These are phyloP conservation scores for Halesus radiatus DNA, from an alignment of 1,140 invertebrate species.

Conservation along the genomic window DNA sequence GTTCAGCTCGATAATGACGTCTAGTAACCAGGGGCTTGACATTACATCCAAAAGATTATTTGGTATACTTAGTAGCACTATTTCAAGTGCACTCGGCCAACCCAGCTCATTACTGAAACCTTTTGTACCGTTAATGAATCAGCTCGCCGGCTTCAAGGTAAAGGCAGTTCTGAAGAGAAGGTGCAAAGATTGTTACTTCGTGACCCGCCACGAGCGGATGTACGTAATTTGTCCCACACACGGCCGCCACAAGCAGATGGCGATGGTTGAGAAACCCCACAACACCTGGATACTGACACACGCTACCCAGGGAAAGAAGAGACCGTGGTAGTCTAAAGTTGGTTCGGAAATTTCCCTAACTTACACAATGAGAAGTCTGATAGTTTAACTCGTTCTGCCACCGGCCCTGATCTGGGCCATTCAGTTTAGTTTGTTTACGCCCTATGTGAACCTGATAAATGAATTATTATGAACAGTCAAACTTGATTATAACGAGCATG, in stretches of 20 bases:
- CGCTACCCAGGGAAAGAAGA: constrained; percentile 71
- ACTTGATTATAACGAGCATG: too few relatives aligned
- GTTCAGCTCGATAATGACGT: not conserved
- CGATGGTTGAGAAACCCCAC: constrained; percentile 70
- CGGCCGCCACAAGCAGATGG: constrained; percentile 80
- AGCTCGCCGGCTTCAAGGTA: constrained; percentile 72
- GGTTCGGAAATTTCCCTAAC: not conserved
- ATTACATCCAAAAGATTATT: constrained; percentile 30
- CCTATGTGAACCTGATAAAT: too few relatives aligned
- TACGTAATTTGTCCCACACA: constrained; percentile 79
- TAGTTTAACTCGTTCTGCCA: too few relatives aligned
- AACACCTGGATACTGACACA: constrained; percentile 78
- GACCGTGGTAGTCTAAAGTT: constrained; percentile 65
- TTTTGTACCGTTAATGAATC: constrained; percentile 13
- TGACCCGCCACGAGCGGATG: constrained; percentile 72
- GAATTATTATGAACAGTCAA: too few relatives aligned
- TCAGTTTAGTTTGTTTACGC: too few relatives aligned
- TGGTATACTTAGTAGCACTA: not conserved
- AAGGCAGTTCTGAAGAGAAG: constrained; percentile 73
- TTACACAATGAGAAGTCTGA: too few relatives aligned
- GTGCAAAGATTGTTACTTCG: constrained; percentile 80
- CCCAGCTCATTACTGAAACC: constrained; percentile 38
- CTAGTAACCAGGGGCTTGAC: not conserved
- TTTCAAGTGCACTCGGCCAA: not conserved
- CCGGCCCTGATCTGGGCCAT: too few relatives aligned